Base-by-base conservation (phyloP, 2,888 invertebrate genomes). In the Melitaea athalia region DNA sequence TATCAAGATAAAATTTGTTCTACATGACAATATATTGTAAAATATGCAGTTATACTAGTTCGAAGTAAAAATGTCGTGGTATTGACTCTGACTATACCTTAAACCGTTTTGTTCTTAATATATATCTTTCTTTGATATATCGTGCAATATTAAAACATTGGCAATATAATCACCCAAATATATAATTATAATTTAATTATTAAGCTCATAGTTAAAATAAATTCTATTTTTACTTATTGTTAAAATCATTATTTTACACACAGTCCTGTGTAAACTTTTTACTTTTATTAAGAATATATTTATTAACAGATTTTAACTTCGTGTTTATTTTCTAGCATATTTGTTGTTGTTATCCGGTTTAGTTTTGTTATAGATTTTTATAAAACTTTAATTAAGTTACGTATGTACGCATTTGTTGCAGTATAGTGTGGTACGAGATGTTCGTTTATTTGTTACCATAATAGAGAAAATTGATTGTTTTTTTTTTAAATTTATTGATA, bases 221-320 rank as follows among this genome's bases (percentile, higher is more conserved):
- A 33, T 7, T 55, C 33, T 33, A 14, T 31, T 33, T 55, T 14
- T 7, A 31, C 12, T 12, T 55, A 6, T 38, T 45, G 11, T 49
- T 12, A 55, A 55, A 33, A 55, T 14, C 7, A 14, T 33, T 55
- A 17, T 31, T 55, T 55, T 53, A 53, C 14, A 31, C n/a, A 6
- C 31, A n/a, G 12, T 55, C 5, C n/a, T 33, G 5, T 33, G 33
- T 14, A 6, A 33, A 33, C 7, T 53, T 31, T 55, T 33, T 52
- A 17, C 8, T 0, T 53, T 14, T 55, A 14, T 53, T 14, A 4
- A 55, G 7, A 33, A 31, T 33, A 55, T 55, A 33, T 53, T 53
- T 53, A 53, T 33, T 55, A 55, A 6, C 14, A 55, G 8, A 55
- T 55, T 55, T n/a, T 55, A 33, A 31, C 31, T 53, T 53, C 14